These are phyloP conservation scores for Calephelis perditalis DNA, from an alignment of 2,888 invertebrate genomes.

Conservation along the genomic window DNA sequence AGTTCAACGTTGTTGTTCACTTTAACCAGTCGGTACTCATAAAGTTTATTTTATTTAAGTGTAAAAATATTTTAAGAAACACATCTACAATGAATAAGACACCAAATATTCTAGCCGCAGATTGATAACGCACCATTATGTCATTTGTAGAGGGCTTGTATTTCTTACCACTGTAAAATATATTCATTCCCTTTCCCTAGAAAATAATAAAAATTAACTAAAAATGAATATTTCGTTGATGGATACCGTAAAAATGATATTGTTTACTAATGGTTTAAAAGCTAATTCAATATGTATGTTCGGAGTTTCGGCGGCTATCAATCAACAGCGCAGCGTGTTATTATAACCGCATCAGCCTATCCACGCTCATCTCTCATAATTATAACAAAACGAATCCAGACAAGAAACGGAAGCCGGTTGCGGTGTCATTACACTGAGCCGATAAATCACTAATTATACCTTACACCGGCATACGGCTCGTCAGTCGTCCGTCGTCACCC, in stretches of 20 bases:
- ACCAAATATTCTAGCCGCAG: too few relatives aligned
- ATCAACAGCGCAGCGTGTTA: neutral
- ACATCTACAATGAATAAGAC: too few relatives aligned
- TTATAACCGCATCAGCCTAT: slow-evolving; percentile 19
- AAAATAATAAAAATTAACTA: too few relatives aligned
- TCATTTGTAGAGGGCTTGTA: too few relatives aligned
- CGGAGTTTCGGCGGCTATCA: neutral
- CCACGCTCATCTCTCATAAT: neutral
- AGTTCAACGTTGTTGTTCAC: too few relatives aligned
- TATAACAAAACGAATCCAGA: neutral
- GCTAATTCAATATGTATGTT: neutral
- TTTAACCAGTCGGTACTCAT: too few relatives aligned
- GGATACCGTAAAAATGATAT: neutral
- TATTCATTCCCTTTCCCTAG: too few relatives aligned
- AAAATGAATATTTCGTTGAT: too few relatives aligned
- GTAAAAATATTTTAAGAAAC: too few relatives aligned
- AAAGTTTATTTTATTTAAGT: too few relatives aligned
- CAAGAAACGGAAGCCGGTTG: neutral
- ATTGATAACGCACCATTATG: too few relatives aligned
- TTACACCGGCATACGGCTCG: neutral
- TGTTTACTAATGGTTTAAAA: neutral
- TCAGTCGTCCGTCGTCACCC: neutral
- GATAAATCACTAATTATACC: slow-evolving; percentile 4
- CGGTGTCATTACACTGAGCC: neutral
- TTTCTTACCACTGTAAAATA: too few relatives aligned